These are phyloP conservation scores for Odontamblyopus rebecca DNA, from an alignment of 2,797 vertebrate genomes.

Conservation along the genomic window DNA sequence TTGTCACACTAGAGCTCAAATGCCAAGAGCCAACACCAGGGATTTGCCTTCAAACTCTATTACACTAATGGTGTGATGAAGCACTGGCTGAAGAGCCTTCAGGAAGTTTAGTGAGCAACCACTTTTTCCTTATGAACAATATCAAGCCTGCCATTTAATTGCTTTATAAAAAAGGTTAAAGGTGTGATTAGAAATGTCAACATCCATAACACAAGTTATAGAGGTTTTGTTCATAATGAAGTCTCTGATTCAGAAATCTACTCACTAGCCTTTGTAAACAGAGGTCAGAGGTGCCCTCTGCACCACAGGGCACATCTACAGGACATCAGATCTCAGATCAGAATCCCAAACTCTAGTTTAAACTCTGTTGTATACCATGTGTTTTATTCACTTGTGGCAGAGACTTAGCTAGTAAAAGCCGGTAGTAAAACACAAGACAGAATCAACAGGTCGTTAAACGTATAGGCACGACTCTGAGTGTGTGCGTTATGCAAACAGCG, in stretches of 20 bases:
- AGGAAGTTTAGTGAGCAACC: conserved; percentile 31
- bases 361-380: not conserved
- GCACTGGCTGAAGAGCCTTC: conserved; percentile 30
- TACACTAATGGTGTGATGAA: conserved; percentile 51
- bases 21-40: conserved; percentile 57
- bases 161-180: not conserved
- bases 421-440: conserved; percentile 8
- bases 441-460: conserved; percentile 64
- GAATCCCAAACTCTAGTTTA: not conserved
- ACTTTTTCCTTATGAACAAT: conserved; percentile 17
- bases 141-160: not conserved
- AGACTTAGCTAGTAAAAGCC: not conserved
- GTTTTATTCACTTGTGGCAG: not conserved
- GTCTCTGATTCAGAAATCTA: not conserved
- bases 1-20: conserved; percentile 58
- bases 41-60: conserved; percentile 60
- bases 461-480: conserved; percentile 7
- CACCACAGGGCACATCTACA: not conserved
- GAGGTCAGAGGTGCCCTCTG: not conserved
- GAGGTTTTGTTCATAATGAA: not conserved
- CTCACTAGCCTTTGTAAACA: not conserved
- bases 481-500: not conserved
- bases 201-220: not conserved
- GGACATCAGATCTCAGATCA: not conserved
- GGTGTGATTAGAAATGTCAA: not conserved